Evolutionary conservation across 2,797 vertebrate species (phyloP), one percentile per base, ranked within the genome.

Genomic region (Tokudaia muenninki): DNA sequence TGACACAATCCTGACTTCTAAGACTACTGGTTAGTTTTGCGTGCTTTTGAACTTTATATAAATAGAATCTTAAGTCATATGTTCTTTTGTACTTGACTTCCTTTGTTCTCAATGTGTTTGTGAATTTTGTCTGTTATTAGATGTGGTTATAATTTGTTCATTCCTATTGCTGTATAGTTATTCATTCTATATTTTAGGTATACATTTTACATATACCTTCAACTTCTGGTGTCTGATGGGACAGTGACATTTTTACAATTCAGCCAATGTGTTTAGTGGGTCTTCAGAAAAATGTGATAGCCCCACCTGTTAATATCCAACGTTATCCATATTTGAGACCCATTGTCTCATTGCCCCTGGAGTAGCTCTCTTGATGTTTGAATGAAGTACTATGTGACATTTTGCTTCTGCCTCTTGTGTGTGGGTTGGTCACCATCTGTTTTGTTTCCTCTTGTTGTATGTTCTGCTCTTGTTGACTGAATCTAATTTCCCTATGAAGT

Each of bases 1-100:
- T 80, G 72, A 57, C 13, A 34, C 57, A 91, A 21, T 89, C 75
- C 90, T 83, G 67, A 90, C 52, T 92, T 79, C 63, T 92, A 86
- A 90, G 34, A 80, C 37, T 65, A 29, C 41, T 57, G 44, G 14
- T 94, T 93, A 59, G 19, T 78, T 91, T 94, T 91, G 17, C 50
- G 34, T 97, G 41, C 37, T 87, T 94, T 95, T 87, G 80, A 96
- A 90, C 86, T 96, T 88, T 34, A 41, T 44, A 55, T 81, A 63
- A 70, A 57, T 80, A 92, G 63, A 96, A 61, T 84, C 47, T 26
- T 77, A 50, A 81, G 70, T 88, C 59, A 79, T 72, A 37, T 74
- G 24, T 50, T 83, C 57, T 29, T 93, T 87, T 83, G 47, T 87
- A 47, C 50, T 79, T 95, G 55, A 31, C 34, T 94, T 92, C 74